Evolutionary conservation across 37 sponge, comb jelly and placozoan genomes (phyloP), one percentile per base, ranked within the genome.

Genomic region (Crambe crambe): DNA sequence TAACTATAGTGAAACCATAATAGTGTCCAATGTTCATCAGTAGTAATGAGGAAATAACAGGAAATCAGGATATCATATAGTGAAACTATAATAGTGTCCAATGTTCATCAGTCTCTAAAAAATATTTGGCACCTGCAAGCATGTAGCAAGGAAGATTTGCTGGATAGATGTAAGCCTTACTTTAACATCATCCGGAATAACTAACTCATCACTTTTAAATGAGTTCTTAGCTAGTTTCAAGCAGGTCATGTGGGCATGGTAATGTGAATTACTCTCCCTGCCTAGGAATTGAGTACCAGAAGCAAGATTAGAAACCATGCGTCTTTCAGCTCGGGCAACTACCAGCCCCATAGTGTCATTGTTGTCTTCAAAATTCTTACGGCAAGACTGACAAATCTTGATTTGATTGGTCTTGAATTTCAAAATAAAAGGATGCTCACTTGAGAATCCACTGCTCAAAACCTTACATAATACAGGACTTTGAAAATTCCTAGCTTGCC

Each of bases 311-410:
- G 64, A 42, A 1, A 81, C 62, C 44, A 72, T 15, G 26, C 82
- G 47, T 35, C 74, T 32, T 42, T 81, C 73, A 12, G 82, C 82
- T 22, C 64, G 57, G 30, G 80, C 56, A 3, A 79, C 80, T 9
- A 68, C 56, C 35, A 79, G 70, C 41, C 39, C 69, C 44, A 81
- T 42, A 25, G 81, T 80, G 62, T 81, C 73, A 36, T 81, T 81
- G 1, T 39, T 0, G n/a, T 71, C 79, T 9, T 63, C 68, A 69
- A 27, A 68, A 30, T 80, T 68, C 36, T 30, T 1, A 23, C 80
- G 67, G n/a, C 80, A 80, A 42, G 80, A 80, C 58, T 80, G 80
- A 36, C 80, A 80, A 10, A 78, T 54, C n/a, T 63, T 61, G 64
- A 78, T 78, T 3, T 65, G 42, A 40, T 63, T 63, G 20, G 65